phyloP scores from a whole-genome alignment of 64 coral and sea anemone genomes.

The Acropora yongei region DNA sequence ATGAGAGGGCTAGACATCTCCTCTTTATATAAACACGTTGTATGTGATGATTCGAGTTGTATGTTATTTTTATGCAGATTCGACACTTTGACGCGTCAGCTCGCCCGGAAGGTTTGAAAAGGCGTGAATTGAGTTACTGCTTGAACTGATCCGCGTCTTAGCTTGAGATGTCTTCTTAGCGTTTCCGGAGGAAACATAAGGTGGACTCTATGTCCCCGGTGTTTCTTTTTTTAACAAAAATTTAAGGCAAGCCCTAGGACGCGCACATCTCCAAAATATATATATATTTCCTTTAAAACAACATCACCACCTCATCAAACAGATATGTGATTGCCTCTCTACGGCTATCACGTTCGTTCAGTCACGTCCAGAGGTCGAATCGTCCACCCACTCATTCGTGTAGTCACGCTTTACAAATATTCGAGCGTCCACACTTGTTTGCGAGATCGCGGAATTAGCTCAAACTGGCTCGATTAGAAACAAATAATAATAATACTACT shows the following conservation, averaged over 20 bases:
- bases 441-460: neutral
- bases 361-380: neutral
- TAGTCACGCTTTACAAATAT: neutral
- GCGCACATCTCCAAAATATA: neutral
- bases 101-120: neutral
- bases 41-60: neutral
- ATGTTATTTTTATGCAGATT: neutral
- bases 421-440: neutral
- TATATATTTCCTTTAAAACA: neutral
- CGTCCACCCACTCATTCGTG: neutral
- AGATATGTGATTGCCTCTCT: neutral
- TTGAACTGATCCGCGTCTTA: neutral
- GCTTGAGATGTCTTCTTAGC: neutral
- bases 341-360: neutral
- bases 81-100: neutral
- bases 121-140: neutral
- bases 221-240: neutral
- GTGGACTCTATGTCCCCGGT: neutral
- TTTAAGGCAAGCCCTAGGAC: neutral
- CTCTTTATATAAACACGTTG: neutral
- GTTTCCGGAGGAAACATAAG: neutral
- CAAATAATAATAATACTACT: no score
- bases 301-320: neutral
- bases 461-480: no score
- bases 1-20: neutral